Conservation (phyloP, 2,113 vertebrate species). For the Todiramphus saurophagus region DNA sequence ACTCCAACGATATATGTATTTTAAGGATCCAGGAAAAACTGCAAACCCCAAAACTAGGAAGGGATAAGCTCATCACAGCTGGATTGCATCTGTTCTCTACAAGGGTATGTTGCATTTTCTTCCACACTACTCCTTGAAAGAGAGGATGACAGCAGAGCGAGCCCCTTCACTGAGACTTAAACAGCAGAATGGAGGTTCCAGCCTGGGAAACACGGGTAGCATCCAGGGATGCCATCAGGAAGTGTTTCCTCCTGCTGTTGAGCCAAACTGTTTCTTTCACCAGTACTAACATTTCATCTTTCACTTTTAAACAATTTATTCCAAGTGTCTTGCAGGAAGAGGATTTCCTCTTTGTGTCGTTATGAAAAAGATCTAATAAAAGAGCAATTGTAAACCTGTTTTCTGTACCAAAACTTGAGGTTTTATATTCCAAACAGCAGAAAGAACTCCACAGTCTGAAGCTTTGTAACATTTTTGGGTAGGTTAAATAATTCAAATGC, state of each 20-base stretch:
- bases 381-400: background rate
- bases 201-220: fast-evolving
- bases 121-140: background rate
- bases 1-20: background rate
- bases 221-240: background rate
- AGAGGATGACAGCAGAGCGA: background rate
- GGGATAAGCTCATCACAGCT: background rate
- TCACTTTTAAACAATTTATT: background rate
- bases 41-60: background rate
- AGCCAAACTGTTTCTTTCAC: background rate
- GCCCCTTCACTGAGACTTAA: background rate
- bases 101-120: background rate
- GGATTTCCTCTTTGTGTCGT: background rate
- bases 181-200: background rate
- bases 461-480: background rate
- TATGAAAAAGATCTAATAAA: background rate
- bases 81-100: background rate
- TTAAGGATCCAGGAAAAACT: background rate
- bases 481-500: background rate
- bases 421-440: background rate
- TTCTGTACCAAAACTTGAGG: background rate
- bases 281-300: background rate
- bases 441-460: background rate
- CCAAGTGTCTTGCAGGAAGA: background rate
- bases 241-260: background rate